Evolutionary conservation across 2,113 vertebrate genomes (phyloP).

Genomic region (Colius striatus): DNA sequence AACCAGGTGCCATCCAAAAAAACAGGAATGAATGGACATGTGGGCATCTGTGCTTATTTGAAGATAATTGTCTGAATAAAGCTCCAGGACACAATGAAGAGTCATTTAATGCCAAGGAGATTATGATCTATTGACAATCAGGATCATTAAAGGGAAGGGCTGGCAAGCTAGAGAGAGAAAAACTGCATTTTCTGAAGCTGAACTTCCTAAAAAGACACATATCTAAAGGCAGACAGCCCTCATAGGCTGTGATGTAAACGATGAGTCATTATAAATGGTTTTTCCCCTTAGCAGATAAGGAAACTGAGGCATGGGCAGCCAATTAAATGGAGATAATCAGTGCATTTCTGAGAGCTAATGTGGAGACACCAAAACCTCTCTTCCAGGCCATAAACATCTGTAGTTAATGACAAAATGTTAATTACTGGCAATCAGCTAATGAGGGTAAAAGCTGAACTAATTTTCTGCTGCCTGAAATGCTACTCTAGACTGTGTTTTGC

Average conservation of each 20-base stretch:
- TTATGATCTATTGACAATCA: slow-evolving; percentile 14
- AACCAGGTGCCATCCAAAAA: neutral
- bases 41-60: neutral
- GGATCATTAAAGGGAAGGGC: neutral
- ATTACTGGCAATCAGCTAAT: slow-evolving; percentile 72
- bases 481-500: slow-evolving; percentile 57
- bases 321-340: slow-evolving; percentile 59
- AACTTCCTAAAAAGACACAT: neutral
- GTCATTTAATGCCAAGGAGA: slow-evolving; percentile 26
- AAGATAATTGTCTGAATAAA: slow-evolving; percentile 6
- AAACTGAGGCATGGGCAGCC: slow-evolving; percentile 56
- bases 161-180: neutral
- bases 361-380: slow-evolving; percentile 48
- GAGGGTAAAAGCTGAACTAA: slow-evolving; percentile 72
- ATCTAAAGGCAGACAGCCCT: neutral
- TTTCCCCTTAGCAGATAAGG: neutral
- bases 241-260: neutral
- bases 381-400: slow-evolving; percentile 64
- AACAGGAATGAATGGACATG: neutral
- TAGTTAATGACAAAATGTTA: slow-evolving; percentile 74
- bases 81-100: neutral
- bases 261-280: neutral
- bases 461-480: slow-evolving; percentile 66
- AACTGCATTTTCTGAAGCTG: neutral
- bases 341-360: slow-evolving; percentile 20